These are phyloP conservation scores for Phoebastria nigripes DNA, from an alignment of 2,797 vertebrate species.

Conservation along the genomic window DNA sequence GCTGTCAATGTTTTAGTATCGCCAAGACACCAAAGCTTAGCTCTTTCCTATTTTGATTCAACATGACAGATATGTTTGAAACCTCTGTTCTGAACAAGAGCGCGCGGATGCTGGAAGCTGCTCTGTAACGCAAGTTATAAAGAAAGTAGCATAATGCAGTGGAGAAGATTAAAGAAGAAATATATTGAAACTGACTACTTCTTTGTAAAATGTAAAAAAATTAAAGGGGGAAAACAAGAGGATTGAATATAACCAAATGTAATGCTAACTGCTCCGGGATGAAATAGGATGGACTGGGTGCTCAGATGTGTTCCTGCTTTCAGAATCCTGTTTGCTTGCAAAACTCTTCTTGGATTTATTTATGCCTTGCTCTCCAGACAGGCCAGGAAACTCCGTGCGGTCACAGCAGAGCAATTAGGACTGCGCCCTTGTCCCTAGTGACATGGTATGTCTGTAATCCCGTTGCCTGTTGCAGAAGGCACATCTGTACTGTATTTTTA, in stretches of 20 bases:
- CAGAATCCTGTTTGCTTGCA: neutral
- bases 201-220: neutral
- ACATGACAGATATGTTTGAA: neutral
- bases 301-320: neutral
- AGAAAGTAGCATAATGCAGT: neutral
- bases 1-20: neutral
- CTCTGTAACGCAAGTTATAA: neutral
- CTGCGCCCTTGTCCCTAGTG: neutral
- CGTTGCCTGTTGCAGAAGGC: neutral
- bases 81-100: neutral
- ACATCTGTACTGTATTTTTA: neutral
- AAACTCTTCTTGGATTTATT: neutral
- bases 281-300: neutral
- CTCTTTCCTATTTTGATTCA: neutral
- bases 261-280: neutral
- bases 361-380: neutral
- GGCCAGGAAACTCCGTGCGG: fast-evolving
- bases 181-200: neutral
- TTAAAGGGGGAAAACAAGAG: neutral
- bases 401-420: neutral
- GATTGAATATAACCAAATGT: neutral
- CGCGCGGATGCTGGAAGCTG: fast-evolving
- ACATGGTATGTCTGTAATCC: fast-evolving
- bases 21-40: neutral
- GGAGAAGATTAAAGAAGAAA: neutral